Conservation (phyloP, 2,113 vertebrate species). For the Odontophorus gujanensis region DNA sequence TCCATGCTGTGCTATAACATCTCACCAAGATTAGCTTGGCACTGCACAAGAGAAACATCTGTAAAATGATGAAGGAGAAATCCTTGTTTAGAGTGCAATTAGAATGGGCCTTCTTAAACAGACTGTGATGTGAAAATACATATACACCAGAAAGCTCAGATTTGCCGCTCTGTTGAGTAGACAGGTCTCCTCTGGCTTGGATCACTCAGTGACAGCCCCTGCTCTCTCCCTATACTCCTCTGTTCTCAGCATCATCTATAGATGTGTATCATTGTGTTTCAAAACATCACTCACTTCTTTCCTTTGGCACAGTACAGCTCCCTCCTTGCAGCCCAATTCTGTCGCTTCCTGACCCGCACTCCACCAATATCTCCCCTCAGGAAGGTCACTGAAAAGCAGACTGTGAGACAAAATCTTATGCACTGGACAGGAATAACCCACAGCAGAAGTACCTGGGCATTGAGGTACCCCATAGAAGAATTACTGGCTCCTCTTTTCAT, state of each 20-base stretch:
- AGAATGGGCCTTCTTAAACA: conserved; percentile 80
- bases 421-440: background rate
- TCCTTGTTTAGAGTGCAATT: conserved; percentile 78
- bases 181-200: conserved; percentile 77
- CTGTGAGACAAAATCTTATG: background rate
- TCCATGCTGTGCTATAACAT: conserved; percentile 45
- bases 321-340: background rate
- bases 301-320: background rate
- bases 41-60: conserved; percentile 51
- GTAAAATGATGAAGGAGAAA: conserved; percentile 64
- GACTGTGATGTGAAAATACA: conserved; percentile 80
- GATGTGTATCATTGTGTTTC: background rate
- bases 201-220: conserved; percentile 38
- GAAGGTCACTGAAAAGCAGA: background rate
- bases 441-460: background rate
- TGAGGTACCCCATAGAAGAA: background rate
- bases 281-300: background rate
- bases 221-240: background rate
- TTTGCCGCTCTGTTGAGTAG: conserved; percentile 70
- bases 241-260: conserved; percentile 1
- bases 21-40: conserved; percentile 65
- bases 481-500: background rate
- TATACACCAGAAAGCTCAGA: conserved; percentile 68
- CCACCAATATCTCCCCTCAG: background rate
- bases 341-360: background rate